phyloP scores from a whole-genome alignment of 2,797 vertebrate species.

The Austrolebias charrua region DNA sequence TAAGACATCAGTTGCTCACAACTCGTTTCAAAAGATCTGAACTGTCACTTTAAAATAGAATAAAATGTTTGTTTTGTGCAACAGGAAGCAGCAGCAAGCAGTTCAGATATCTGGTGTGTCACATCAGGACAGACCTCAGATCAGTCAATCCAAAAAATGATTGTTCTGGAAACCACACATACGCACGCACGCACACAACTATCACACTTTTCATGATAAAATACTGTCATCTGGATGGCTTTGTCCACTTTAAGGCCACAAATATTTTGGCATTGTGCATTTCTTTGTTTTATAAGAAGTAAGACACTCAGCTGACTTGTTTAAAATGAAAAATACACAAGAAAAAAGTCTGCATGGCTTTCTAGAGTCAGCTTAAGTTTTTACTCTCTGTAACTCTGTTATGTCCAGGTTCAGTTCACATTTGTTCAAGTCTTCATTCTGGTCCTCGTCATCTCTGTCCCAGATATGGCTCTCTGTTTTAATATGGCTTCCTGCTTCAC shows the following conservation, averaged over 20 bases:
- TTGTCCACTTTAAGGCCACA: conserved; percentile 47
- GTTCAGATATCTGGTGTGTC: conserved; percentile 17
- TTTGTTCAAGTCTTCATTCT: conserved; percentile 60
- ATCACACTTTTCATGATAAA: conserved; percentile 36
- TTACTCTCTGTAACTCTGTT: conserved; percentile 64
- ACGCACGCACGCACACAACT: conserved; percentile 14
- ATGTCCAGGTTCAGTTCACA: conserved; percentile 63
- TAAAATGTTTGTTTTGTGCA: conserved; percentile 27
- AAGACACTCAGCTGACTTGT: conserved; percentile 20
- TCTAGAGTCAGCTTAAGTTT: conserved; percentile 47
- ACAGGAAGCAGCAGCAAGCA: conserved; percentile 47
- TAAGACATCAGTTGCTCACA: no score
- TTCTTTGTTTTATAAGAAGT: conserved; percentile 28
- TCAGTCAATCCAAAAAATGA: conserved; percentile 22
- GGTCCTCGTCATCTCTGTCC: conserved; percentile 45
- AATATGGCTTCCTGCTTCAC: conserved; percentile 25
- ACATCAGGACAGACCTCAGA: conserved; percentile 26
- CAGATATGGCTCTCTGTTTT: conserved; percentile 38
- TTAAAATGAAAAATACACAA: conserved; percentile 40
- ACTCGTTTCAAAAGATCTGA: no score
- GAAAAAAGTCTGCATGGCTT: conserved; percentile 21
- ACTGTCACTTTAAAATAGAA: background rate
- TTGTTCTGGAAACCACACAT: conserved; percentile 25
- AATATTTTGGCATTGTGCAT: conserved; percentile 53
- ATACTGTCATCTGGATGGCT: conserved; percentile 57